Evolutionary conservation across 2,797 vertebrate genomes (phyloP), one percentile per base, ranked within the genome.

Genomic region (Helicolenus hilgendorfi): DNA sequence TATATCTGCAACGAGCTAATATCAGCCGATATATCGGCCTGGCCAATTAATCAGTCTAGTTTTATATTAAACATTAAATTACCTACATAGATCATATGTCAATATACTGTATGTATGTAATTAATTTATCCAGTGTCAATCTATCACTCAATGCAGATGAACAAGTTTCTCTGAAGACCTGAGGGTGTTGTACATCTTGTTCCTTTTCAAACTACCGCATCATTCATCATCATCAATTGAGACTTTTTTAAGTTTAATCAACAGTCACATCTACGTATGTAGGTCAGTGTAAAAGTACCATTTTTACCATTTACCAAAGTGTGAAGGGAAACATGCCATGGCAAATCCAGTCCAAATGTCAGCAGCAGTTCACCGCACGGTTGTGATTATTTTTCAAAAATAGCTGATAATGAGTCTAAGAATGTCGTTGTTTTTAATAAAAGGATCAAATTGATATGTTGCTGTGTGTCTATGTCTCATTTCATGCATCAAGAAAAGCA

Each of bases 321-420:
- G 15, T 65, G 35, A 81, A 15, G 58, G 24, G 27, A 72, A 87
- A 80, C 62, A 27, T 73, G 62, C 15, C 4, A 4, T 3, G 2
- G 8, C 53, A 82, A 76, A 69, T 77, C 59, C 31, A 62, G 20
- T 38, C 35, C 53, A 79, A 72, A 76, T 45, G 79, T 65, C 38
- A 63, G 22, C 63, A 64, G 79, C 11, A 56, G 71, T 49, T 79
- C 13, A 29, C 29, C 38, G 3, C n/a, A 33, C 1, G 1, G n/a
- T 20, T 45, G n/a, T n/a, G 35, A 72, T 33, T 45, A 29, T 68
- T 79, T 49, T 45, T 15, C 11, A 72, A 53, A 58, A 18, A 65
- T 35, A 82, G 65, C 65, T 60, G 11, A 72, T 36, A 22, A n/a
- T 69, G 26, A 29, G 26, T 72, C 36, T 4, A 14, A 49, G 26